Conservation (phyloP, 2,797 vertebrate species). For the Smutsia gigantea region DNA sequence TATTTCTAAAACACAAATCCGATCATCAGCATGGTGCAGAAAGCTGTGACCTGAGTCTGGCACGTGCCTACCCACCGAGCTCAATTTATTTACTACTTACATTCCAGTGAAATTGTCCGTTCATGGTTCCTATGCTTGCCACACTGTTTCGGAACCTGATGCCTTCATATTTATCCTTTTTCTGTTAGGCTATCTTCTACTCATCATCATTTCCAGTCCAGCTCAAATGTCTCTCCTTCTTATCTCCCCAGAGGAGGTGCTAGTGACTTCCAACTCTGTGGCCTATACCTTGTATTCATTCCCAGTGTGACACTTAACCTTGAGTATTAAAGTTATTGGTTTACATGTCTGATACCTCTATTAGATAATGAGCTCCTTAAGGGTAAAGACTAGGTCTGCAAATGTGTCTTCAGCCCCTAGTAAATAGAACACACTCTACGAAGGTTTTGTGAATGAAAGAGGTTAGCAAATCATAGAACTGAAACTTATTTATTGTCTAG, state of each 20-base stretch:
- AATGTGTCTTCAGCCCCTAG: neutral
- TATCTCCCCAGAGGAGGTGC: neutral
- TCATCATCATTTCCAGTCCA: neutral
- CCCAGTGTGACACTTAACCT: neutral
- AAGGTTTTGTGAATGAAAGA: conserved; percentile 5
- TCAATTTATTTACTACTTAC: neutral
- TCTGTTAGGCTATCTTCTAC: neutral
- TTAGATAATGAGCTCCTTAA: neutral
- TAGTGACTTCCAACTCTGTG: neutral
- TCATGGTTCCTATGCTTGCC: neutral
- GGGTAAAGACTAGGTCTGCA: neutral
- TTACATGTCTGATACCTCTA: neutral
- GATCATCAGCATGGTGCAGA: neutral
- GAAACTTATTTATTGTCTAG: conserved; percentile 20
- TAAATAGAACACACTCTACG: neutral
- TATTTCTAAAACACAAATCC: neutral
- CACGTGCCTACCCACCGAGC: neutral
- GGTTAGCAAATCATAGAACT: neutral
- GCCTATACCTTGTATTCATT: neutral
- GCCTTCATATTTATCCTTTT: neutral
- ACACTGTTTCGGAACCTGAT: neutral
- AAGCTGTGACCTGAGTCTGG: neutral
- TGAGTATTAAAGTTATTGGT: neutral
- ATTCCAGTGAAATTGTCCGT: neutral
- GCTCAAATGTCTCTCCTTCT: neutral